Evolutionary conservation across 2,113 vertebrate species (phyloP).

Genomic region (Amphilophus citrinellus): DNA sequence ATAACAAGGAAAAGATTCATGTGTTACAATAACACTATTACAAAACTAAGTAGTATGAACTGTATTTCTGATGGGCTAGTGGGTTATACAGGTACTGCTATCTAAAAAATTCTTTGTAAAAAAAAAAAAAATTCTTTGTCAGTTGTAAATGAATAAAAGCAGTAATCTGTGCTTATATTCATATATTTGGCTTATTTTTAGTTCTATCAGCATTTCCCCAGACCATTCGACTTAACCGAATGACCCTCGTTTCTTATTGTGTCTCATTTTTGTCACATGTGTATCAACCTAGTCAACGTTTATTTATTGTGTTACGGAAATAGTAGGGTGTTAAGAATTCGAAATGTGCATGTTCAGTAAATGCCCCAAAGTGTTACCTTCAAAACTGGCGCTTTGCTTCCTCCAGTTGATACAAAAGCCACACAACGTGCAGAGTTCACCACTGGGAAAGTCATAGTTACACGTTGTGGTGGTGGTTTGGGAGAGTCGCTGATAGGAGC

Average conservation of each 20-base stretch:
- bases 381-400: slow-evolving; percentile 88
- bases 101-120: too few relatives aligned
- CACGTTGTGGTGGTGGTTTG: slow-evolving; percentile 87
- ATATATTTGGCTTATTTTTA: background rate
- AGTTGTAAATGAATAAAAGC: background rate
- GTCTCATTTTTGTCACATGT: background rate
- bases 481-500: slow-evolving; percentile 91
- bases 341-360: background rate
- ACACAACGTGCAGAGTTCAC: slow-evolving; percentile 89
- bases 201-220: background rate
- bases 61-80: background rate
- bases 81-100: background rate
- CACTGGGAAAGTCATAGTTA: slow-evolving; percentile 90
- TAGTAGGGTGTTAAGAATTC: background rate
- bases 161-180: background rate
- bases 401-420: slow-evolving; percentile 90
- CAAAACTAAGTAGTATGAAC: background rate
- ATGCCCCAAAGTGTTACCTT: slow-evolving; percentile 81
- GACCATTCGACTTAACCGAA: background rate
- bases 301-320: slow-evolving; percentile 2
- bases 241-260: fast-evolving
- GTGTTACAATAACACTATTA: background rate
- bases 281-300: background rate
- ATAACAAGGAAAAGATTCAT: slow-evolving; percentile 1
- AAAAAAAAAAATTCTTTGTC: too few relatives aligned